Evolutionary conservation across 2,888 invertebrate species (phyloP), one percentile per base, ranked within the genome.

Genomic region (Drosophila robusta): DNA sequence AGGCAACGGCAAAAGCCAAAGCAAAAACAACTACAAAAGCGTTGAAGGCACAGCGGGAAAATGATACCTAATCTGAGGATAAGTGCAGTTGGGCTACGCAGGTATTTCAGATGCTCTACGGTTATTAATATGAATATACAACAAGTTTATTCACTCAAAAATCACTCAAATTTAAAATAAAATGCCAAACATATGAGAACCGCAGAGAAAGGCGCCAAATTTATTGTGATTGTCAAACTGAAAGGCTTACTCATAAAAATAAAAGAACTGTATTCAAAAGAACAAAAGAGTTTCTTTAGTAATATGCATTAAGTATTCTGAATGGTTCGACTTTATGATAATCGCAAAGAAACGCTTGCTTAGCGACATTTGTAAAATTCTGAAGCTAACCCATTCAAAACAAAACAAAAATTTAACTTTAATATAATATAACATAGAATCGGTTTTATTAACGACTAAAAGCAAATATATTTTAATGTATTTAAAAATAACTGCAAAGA

Each of bases 21-120:
- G 39, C 12, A 22, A 44, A 14, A 32, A 24, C 49, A 45, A 46
- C 65, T 54, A 69, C 70, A 76, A 64, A 44, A 52, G 61, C 74
- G 74, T 63, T 78, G 74, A 78, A 56, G 75, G 65, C 78, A 56
- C 69, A 73, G 74, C 61, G 57, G 66, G 56, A 58, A 71, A 66
- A 44, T 66, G 29, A 57, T 66, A 50, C 60, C 56, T 18, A 57
- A 50, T 36, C 68, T 44, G 32, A 7, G 16, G 18, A 24, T 22
- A 16, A 24, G 12, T 26, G 22, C 38, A 41, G 12, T 50, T 38
- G 14, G 51, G 18, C 44, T 38, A 47, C 4, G 50, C 34, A 57
- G 26, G 8, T 46, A 54, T 4, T 22, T 32, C 29, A 49, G 36
- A 14, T 64, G 50, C 49, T 39, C 75, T 57, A 45, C 68, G 39